Percentiles rank a stretch among this genome's conserved stretches.
Conservation (phyloP, 2,888 invertebrate genomes). For the Machimus rusticus region DNA sequence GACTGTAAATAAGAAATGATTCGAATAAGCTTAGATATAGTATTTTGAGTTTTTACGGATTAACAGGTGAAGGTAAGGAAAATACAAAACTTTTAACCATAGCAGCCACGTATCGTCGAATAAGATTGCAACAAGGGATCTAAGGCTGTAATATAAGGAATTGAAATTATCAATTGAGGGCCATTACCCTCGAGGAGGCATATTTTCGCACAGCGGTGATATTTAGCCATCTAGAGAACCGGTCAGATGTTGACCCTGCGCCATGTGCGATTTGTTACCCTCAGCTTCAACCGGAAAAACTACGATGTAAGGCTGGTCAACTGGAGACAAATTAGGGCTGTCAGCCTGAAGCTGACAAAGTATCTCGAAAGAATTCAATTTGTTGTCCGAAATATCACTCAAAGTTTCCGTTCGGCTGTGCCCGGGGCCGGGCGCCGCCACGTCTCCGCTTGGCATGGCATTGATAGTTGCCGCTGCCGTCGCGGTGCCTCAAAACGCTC, state of each 20-base stretch:
- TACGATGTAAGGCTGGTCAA: constrained; percentile 26
- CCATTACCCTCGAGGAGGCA: not conserved
- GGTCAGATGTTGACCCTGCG: not conserved
- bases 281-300: constrained; percentile 1
- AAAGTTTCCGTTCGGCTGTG: not conserved
- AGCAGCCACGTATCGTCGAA: too few relatives aligned
- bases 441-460: constrained; percentile 9
- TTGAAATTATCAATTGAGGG: not conserved
- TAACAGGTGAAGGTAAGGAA: too few relatives aligned
- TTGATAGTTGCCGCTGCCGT: constrained; percentile 2
- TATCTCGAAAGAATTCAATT: constrained; percentile 46
- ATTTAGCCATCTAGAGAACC: not conserved
- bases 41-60: too few relatives aligned
- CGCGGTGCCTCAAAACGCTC: not conserved
- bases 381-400: constrained; percentile 42
- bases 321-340: constrained; percentile 44
- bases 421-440: not conserved
- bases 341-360: constrained; percentile 46
- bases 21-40: too few relatives aligned
- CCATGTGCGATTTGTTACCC: constrained; percentile 23
- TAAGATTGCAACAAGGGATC: too few relatives aligned
- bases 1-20: too few relatives aligned
- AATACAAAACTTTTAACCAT: too few relatives aligned
- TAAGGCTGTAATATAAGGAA: too few relatives aligned
- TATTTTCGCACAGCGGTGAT: not conserved